Base-by-base conservation (phyloP, 2,888 invertebrate genomes). In the Timema podura region DNA sequence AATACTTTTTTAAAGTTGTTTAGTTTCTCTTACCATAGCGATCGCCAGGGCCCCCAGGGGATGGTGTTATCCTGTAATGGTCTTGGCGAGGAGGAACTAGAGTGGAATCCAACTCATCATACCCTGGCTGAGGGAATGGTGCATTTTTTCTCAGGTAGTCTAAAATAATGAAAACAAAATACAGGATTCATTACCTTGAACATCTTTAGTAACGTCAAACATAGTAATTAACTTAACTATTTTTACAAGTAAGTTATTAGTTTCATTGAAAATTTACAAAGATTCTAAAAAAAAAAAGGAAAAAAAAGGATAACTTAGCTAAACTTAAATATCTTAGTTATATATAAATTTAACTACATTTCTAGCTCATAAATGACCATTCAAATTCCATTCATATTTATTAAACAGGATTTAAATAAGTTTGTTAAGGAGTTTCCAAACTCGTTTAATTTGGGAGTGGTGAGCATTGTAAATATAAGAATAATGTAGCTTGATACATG, bases 31-130 rank as follows among this genome's bases (percentile, higher is more conserved):
- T 79, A 83, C 83, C 83, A 78, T 88, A 89, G 77, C 87, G 86
- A 78, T 89, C 89, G 73, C 87, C 82, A 71, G 82, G 80, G 45
- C 80, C 76, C 59, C 87, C 87, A 59, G 88, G 87, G 74, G 88
- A 86, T 70, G 89, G 88, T 72, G 89, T 88, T 74, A 89, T 86
- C 74, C 88, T 84, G 79, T 88, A 90, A 78, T 82, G 82, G 76
- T 82, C 83, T 74, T 81, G 80, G 57, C 76, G 76, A 57, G 76
- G 76, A 67, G 76, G 77, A 76, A 78, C 77, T 74, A 78, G 78
- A 66, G 79, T 76, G 9, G 79, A 76, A 76, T 86, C 88, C 78
- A 89, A 82, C 79, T 89, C 89, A 78, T 89, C 88, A 79, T 89
- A 89, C 69, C 89, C 88, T 76, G 89, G 83, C 79, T 85, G 85